Conservation (phyloP, 2,797 vertebrate species). For the Etheostoma perlongum region DNA sequence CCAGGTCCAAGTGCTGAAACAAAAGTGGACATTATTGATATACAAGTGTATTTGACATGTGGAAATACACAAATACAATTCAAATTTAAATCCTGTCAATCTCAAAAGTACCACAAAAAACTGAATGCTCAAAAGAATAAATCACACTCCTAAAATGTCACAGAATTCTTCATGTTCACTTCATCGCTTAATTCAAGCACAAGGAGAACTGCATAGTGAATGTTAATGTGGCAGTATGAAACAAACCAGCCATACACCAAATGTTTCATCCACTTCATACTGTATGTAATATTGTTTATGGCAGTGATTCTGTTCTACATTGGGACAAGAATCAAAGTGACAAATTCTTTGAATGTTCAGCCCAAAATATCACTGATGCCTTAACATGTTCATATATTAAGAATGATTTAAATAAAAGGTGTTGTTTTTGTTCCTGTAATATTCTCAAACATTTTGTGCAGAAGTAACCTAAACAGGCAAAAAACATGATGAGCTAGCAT, state of each 20-base stretch:
- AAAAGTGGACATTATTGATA: not conserved
- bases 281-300: not conserved
- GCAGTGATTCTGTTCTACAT: not conserved
- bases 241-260: not conserved
- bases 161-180: not conserved
- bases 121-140: not conserved
- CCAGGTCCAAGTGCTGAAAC: not conserved
- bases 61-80: not conserved
- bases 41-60: not conserved
- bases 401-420: slow-evolving; percentile 4
- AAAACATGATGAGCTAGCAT: not conserved
- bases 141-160: not conserved
- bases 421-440: not conserved
- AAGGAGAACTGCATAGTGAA: slow-evolving; percentile 5
- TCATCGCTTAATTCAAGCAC: not conserved
- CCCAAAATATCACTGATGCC: slow-evolving; percentile 6
- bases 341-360: not conserved
- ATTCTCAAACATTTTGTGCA: not conserved
- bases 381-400: slow-evolving; percentile 8
- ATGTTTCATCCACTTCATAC: slow-evolving; percentile 5
- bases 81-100: slow-evolving; percentile 3
- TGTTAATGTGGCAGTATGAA: not conserved
- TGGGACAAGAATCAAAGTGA: not conserved
- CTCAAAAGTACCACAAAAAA: not conserved
- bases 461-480: not conserved